These are phyloP conservation scores for Taurulus bubalis DNA, from an alignment of 2,113 vertebrate genomes.

Conservation along the genomic window DNA sequence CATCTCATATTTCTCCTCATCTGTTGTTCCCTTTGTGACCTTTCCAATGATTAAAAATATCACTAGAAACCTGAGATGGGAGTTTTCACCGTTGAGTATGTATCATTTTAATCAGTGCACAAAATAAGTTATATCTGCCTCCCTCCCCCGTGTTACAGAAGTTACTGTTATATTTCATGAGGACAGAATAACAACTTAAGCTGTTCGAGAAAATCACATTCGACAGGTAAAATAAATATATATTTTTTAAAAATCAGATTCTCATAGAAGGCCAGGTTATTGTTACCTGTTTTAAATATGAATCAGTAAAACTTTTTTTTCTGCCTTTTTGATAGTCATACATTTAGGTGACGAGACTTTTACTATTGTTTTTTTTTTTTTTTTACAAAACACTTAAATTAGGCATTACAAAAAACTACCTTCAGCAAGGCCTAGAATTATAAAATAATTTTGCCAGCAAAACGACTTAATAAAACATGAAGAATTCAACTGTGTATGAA, in stretches of 20 bases:
- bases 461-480: slow-evolving; percentile 3
- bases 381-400: background rate
- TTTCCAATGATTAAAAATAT: slow-evolving; percentile 81
- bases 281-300: background rate
- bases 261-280: background rate
- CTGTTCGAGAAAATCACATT: background rate
- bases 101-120: slow-evolving; percentile 37
- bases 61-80: slow-evolving; percentile 49
- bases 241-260: background rate
- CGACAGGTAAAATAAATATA: background rate
- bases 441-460: background rate
- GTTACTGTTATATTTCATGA: background rate
- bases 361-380: too few relatives aligned
- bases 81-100: slow-evolving; percentile 42
- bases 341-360: background rate
- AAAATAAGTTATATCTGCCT: slow-evolving; percentile 10
- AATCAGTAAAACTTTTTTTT: background rate
- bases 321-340: background rate
- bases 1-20: slow-evolving; percentile 75
- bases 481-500: background rate
- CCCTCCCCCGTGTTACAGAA: background rate
- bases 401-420: background rate
- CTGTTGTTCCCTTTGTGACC: slow-evolving; percentile 80
- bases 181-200: background rate
- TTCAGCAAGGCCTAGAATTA: background rate